Base-by-base conservation (phyloP, 2,113 vertebrate species). In the Thomomys bottae region DNA sequence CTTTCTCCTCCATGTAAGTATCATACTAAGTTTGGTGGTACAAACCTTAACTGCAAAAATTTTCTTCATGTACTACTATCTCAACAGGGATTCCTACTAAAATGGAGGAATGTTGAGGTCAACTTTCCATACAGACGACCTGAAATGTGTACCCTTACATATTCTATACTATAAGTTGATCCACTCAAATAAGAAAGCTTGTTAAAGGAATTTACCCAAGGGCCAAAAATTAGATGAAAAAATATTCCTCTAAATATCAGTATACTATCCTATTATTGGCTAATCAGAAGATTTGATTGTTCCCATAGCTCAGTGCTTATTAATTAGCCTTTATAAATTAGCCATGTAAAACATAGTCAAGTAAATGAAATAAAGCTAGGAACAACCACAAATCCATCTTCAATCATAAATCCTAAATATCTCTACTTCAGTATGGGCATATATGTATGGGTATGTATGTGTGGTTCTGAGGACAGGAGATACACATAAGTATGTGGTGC, bases 291-390 rank as follows among this genome's bases (percentile, higher is more conserved):
- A 70, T 38, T 63, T 87, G 34, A 6, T 83, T 71, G 21, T 71
- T 89, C 23, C 54, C 79, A 54, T 4, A 89, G 80, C 57, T 63
- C n/a, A 71, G 21, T 81, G 72, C 9, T 81, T 79, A 70, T 5
- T 68, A 4, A 81, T 49, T 81, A 87, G 40, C 4, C 64, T 93
- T 38, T 89, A 38, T 38, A 88, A 70, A 76, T 42, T 21, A 82
- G 40, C 54, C 80, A 17, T 49, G n/a, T 64, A 18, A 70, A 82
- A 84, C 61, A 30, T 38, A 72, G 38, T 68, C 12, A 82, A 88
- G 57, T 49, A 89, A 87, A 70, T 57, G 15, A 92, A 85, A 94
- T n/a, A 81, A 1, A 78, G 26, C 28, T 61, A 78, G 21, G 30
- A 20, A 72, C 3, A 11, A 87, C 78, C 34, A 77, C 30, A 68